These are phyloP conservation scores for Chymomyza fuscimana DNA, from an alignment of 2,888 invertebrate genomes.

Conservation along the genomic window DNA sequence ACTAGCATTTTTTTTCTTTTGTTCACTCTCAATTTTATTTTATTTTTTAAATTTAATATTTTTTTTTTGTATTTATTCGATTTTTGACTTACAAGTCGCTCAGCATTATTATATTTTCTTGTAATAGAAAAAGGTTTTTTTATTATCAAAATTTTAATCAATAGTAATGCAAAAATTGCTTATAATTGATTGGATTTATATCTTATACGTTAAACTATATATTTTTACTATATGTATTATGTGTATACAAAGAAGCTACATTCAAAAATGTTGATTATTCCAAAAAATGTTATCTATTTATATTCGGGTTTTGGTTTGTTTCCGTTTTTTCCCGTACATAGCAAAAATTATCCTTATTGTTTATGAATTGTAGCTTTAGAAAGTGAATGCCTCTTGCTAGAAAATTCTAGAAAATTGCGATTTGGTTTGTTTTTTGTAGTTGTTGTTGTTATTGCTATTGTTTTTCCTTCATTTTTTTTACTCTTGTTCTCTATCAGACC, in stretches of 20 bases:
- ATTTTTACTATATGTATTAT: conserved; percentile 30
- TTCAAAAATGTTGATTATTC: conserved; percentile 38
- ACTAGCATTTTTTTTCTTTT: conserved; percentile 30
- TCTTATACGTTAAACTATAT: conserved; percentile 48
- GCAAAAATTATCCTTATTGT: not conserved
- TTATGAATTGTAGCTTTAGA: conserved; percentile 12
- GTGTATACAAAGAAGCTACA: conserved; percentile 44
- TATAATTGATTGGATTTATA: conserved; percentile 39
- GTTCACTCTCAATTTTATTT: conserved; percentile 7
- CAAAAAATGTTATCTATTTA: conserved; percentile 13
- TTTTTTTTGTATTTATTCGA: conserved; percentile 12
- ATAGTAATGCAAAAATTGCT: conserved; percentile 52
- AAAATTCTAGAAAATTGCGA: conserved; percentile 7
- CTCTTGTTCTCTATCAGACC: not conserved
- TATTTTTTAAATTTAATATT: conserved; percentile 11
- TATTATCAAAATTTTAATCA: conserved; percentile 21
- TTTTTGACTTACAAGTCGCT: conserved; percentile 26
- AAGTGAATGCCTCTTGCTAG: not conserved
- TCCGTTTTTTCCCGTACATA: not conserved
- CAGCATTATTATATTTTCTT: conserved; percentile 22
- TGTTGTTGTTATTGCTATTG: not conserved
- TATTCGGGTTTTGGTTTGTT: conserved; percentile 5
- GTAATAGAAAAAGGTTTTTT: not conserved
- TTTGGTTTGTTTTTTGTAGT: conserved; percentile 11
- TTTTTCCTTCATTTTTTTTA: no score